These are phyloP conservation scores for Rhinophrynus dorsalis DNA, from an alignment of 2,797 vertebrate species.

Conservation along the genomic window DNA sequence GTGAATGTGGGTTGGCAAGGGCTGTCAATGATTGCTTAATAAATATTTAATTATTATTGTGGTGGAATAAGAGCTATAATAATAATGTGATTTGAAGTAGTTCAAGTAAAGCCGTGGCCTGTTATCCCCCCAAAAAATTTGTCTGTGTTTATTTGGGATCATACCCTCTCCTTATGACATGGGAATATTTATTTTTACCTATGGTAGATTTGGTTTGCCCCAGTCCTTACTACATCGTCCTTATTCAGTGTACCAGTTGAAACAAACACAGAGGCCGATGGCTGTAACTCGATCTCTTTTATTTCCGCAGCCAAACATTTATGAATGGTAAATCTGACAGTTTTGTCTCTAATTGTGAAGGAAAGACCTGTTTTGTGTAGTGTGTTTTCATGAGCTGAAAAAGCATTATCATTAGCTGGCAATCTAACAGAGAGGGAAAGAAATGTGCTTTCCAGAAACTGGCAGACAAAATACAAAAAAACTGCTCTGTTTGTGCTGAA, in stretches of 20 bases:
- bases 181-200: too few species aligned
- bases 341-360: conserved; percentile 51
- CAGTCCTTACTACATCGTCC: too few species aligned
- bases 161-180: too few species aligned
- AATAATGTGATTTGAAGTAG: too few species aligned
- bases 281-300: not conserved
- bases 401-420: conserved; percentile 51
- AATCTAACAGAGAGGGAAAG: conserved; percentile 38
- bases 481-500: conserved; percentile 58
- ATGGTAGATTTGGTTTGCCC: too few species aligned
- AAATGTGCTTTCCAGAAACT: conserved; percentile 52
- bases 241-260: not conserved
- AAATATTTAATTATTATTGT: too few species aligned
- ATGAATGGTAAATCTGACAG: conserved; percentile 40
- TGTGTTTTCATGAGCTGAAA: conserved; percentile 54
- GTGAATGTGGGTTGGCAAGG: too few species aligned
- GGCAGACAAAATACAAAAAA: conserved; percentile 55
- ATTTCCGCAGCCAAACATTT: not conserved
- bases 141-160: too few species aligned
- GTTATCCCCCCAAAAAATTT: too few species aligned
- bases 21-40: too few species aligned
- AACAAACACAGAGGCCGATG: not conserved
- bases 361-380: conserved; percentile 47
- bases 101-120: too few species aligned
- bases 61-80: too few species aligned